phyloP scores from a whole-genome alignment of 2,113 vertebrate species.

The Conger conger region DNA sequence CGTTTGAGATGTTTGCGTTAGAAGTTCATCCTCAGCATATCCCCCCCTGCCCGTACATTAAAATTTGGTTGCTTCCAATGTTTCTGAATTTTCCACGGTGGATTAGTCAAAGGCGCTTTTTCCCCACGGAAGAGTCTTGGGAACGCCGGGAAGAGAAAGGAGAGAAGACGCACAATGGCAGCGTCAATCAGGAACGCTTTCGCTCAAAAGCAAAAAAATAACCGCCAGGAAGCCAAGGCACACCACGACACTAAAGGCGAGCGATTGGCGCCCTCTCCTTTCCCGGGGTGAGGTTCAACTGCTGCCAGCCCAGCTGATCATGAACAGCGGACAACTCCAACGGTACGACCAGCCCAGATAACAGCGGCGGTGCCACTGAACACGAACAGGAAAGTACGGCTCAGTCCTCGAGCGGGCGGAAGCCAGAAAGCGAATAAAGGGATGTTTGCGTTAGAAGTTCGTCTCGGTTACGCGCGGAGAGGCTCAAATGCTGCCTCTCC shows the following conservation, averaged over 20 bases:
- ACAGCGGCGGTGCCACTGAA: not conserved
- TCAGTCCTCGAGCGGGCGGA: not conserved
- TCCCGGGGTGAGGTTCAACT: not conserved
- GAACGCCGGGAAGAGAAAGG: not conserved
- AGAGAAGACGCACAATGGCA: not conserved
- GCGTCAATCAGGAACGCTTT: not conserved
- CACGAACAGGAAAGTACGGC: not conserved
- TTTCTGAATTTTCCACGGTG: slow-evolving; percentile 17
- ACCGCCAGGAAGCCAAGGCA: not conserved
- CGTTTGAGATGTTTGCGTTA: not conserved
- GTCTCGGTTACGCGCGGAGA: not conserved
- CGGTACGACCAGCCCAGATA: not conserved
- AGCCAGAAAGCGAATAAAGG: not conserved
- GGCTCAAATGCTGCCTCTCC: not conserved
- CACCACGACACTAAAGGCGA: not conserved
- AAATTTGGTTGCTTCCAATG: not conserved
- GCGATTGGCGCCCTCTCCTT: not conserved
- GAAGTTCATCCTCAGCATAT: slow-evolving; percentile 11
- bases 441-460: too few species aligned
- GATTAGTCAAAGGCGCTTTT: not conserved
- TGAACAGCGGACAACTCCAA: not conserved
- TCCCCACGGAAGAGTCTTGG: not conserved
- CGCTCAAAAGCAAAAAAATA: not conserved
- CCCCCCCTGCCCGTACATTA: not conserved
- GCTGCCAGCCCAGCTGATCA: not conserved